Base-by-base conservation (phyloP, 2,797 vertebrate species). In the Apogon hyalosoma region DNA sequence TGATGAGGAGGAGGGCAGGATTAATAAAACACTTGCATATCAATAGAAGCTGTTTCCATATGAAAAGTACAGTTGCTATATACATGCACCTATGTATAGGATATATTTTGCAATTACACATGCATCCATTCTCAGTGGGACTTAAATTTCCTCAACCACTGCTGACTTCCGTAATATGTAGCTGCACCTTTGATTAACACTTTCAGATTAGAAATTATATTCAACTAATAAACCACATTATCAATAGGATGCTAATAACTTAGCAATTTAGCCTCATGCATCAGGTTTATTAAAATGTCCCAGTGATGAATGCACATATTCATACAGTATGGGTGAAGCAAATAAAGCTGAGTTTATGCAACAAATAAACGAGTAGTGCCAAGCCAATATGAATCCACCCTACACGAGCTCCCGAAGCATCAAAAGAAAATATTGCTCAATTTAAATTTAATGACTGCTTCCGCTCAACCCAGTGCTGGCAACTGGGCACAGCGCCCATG, bases 391-490 rank as follows among this genome's bases (percentile, higher is more conserved):
- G 84, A 89, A 89, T 88, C 76, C 70, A 84, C 76, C 77, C 69
- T 85, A 80, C 84, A 80, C n/a, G 55, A 62, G 84, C 82, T 89
- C 86, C 87, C 15, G 47, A 73, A 82, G 88, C 83, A 82, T 89
- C 85, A 84, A 76, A 87, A 88, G 82, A 90, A 94, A 92, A 94
- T 92, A 92, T 89, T 92, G 90, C 88, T 93, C 89, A 92, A 93
- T 93, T 93, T 92, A 88, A 90, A 92, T 92, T 88, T 93, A 93
- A 93, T 93, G 92, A 92, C 88, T 85, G 82, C 85, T 88, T 92
- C 90, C 45, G 70, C 74, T 91, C 86, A 86, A 79, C 77, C 79
- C 77, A 16, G 80, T 75, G 63, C 52, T 73, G 67, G 79, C 83
- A 76, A 83, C 86, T 88, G 84, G 91, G 91, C 84, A 63, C 64